Evolutionary conservation across 2,888 invertebrate genomes (phyloP).

Genomic region (Acronicta psi): DNA sequence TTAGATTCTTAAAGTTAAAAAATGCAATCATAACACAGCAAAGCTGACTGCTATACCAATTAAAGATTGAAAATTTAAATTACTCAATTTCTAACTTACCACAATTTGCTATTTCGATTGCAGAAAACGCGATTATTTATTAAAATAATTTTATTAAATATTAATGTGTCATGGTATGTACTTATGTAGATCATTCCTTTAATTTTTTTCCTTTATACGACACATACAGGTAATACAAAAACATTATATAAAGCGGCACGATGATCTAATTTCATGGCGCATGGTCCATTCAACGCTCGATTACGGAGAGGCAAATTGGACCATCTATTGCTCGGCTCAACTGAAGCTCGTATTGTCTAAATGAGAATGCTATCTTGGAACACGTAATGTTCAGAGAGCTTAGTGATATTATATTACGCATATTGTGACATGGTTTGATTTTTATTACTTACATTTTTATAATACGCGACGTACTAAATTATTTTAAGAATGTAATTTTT

Average conservation of each 20-base stretch:
- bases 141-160: too few species aligned
- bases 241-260: constrained; percentile 51
- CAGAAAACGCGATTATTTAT: too few species aligned
- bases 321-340: constrained; percentile 76
- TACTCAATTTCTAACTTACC: too few species aligned
- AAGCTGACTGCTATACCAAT: too few species aligned
- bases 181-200: constrained; percentile 12
- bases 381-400: constrained; percentile 60
- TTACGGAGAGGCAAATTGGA: constrained; percentile 84
- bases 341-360: constrained; percentile 65
- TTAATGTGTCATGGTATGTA: too few species aligned
- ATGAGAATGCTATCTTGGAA: constrained; percentile 73
- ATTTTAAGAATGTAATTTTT: too few species aligned
- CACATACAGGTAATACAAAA: constrained; percentile 39
- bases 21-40: too few species aligned
- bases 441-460: constrained; percentile 17
- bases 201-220: constrained; percentile 30
- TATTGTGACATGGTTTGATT: constrained; percentile 9
- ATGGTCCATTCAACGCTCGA: constrained; percentile 82
- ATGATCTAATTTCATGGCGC: constrained; percentile 84
- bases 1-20: too few species aligned
- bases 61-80: too few species aligned
- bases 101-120: too few species aligned
- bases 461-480: constrained; percentile 3
- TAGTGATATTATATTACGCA: constrained; percentile 20